Conservation (phyloP, 2,888 invertebrate species). For the Limnephilus marmoratus region DNA sequence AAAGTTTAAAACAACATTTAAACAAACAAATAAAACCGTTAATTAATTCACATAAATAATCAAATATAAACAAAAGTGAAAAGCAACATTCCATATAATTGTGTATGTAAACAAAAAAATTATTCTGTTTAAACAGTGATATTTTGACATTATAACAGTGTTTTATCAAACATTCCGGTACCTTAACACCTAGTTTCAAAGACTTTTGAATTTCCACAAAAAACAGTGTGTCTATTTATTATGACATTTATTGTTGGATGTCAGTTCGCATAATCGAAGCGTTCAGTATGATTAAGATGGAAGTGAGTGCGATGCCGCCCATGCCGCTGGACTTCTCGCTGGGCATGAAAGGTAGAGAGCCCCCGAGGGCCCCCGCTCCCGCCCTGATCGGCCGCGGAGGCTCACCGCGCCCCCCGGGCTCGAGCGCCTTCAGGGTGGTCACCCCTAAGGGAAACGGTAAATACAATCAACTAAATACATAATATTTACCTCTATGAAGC, state of each 20-base stretch:
- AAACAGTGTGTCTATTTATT: not conserved
- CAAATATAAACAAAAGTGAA: constrained; percentile 11
- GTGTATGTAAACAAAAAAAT: not conserved
- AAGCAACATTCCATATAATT: not conserved
- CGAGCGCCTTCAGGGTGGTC: constrained; percentile 82
- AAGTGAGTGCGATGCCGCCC: constrained; percentile 79
- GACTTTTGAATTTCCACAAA: not conserved
- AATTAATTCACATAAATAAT: not conserved
- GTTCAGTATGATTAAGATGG: constrained; percentile 74
- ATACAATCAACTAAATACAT: not conserved
- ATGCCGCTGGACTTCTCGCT: constrained; percentile 84
- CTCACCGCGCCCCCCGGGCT: constrained; percentile 73
- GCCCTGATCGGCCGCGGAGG: constrained; percentile 72
- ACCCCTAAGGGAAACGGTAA: constrained; percentile 80
- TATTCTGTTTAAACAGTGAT: not conserved
- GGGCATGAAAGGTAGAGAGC: constrained; percentile 72
- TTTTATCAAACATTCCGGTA: not conserved
- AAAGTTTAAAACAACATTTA: not conserved
- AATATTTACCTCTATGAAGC: constrained; percentile 40
- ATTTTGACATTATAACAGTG: not conserved
- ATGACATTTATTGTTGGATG: not conserved
- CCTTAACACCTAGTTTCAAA: not conserved
- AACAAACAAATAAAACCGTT: not conserved
- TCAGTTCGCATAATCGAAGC: not conserved
- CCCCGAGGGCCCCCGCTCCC: constrained; percentile 62